phyloP scores from a whole-genome alignment of 2,113 vertebrate species.

The Falco punctatus region DNA sequence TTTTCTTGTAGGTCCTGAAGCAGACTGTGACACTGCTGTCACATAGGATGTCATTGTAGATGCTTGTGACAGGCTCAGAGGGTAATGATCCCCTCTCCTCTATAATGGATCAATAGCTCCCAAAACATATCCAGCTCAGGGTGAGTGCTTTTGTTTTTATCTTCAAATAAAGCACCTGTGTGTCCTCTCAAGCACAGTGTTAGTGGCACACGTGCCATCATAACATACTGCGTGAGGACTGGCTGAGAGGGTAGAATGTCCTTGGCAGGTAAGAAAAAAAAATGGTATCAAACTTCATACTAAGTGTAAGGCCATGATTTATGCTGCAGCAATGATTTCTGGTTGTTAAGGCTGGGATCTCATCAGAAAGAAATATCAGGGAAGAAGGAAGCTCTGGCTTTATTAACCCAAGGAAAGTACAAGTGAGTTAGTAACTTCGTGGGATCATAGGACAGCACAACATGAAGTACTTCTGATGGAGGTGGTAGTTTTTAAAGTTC shows the following conservation, averaged over 20 bases:
- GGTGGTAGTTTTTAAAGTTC: neutral
- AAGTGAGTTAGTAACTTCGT: rapidly evolving
- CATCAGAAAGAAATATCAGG: neutral
- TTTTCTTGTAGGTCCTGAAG: neutral
- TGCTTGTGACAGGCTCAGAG: rapidly evolving
- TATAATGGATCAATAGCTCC: neutral
- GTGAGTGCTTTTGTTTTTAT: neutral
- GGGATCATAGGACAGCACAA: no score
- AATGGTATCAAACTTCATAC: rapidly evolving
- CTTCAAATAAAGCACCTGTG: neutral
- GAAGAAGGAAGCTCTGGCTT: neutral
- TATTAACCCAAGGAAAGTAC: neutral
- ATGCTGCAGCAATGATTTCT: neutral
- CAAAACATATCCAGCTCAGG: neutral
- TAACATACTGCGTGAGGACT: rapidly evolving
- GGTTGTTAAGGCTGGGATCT: neutral
- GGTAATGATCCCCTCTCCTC: neutral
- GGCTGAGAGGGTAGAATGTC: no score
- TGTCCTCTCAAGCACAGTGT: neutral
- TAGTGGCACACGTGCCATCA: rapidly evolving
- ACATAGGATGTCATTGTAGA: neutral
- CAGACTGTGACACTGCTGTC: neutral
- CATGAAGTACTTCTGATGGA: neutral
- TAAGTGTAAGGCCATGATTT: neutral
- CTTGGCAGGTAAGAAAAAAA: neutral